Base-by-base conservation (phyloP, 2,888 invertebrate genomes). In the Tetramorium bicarinatum region DNA sequence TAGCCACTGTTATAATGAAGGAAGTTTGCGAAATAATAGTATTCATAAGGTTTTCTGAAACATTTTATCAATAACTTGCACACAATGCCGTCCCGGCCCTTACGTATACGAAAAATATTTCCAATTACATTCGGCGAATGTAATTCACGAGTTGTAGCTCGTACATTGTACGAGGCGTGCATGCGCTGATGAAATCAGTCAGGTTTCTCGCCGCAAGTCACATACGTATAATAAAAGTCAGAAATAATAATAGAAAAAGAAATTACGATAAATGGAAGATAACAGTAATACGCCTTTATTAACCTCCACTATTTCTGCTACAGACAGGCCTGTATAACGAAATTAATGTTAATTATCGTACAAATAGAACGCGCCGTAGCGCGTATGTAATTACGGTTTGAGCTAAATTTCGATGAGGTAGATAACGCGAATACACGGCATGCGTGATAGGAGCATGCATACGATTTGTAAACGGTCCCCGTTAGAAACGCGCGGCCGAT, bases 401-500 rank as follows among this genome's bases (percentile, higher is more conserved):
- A 80, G 82, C 82, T 82, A 89, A 88, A 88, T 83, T 86, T 89
- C 89, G 89, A 89, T 83, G 82, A 79, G 83, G 71, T 71, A 79
- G 85, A 89, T 89, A 89, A 86, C 83, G 67, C 66, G 52, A 77
- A 75, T 87, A 76, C 76, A 77, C 77, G 21, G 49, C 52, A 18
- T 38, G 66, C 59, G 76, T 76, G 87, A 87, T 85, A 80, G 83
- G 71, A 85, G 79, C 84, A 76, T 71, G 77, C 77, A n/a, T 44
- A 15, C 49, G 62, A 75, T 80, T 81, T 69, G 72, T 49, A 84
- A 61, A 81, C 38, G 59, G 62, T 29, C 18, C 49, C 38, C 61
- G 77, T 74, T 52, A 38, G 64, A 75, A 80, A 67, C 76, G 64
- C 76, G 87, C 82, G 71, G 64, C 66, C 29, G 71, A 79, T 82